A percentile compares a stretch with the other conserved stretches of the same genome.
Evolutionary conservation across 2,888 invertebrate genomes (phyloP).

Genomic region (Thera britannica): DNA sequence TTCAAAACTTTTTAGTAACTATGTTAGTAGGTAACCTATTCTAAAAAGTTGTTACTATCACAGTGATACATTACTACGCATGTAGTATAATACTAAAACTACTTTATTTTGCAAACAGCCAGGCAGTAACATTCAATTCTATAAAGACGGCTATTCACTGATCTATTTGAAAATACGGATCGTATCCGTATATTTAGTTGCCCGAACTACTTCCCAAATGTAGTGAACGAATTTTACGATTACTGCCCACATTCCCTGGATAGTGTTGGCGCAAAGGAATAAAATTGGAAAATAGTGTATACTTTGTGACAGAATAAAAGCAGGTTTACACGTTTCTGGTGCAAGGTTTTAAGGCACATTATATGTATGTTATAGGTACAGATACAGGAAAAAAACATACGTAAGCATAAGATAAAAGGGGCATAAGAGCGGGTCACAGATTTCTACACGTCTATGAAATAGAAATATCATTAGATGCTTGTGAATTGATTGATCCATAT

Average conservation of each 20-base stretch:
- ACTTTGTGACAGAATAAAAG: slow-evolving; percentile 39
- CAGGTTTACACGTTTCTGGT: slow-evolving; percentile 8
- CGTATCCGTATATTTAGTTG: slow-evolving; percentile 49
- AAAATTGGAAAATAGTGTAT: slow-evolving; percentile 60
- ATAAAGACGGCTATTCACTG: slow-evolving; percentile 45
- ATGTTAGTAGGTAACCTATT: neutral
- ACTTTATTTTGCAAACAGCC: slow-evolving; percentile 19
- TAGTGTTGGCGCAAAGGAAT: slow-evolving; percentile 65
- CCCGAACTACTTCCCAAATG: slow-evolving; percentile 65
- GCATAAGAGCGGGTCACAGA: too few species aligned
- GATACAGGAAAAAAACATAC: too few species aligned
- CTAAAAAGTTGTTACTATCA: neutral
- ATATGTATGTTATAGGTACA: too few species aligned
- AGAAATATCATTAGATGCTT: too few species aligned
- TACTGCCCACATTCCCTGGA: slow-evolving; percentile 61
- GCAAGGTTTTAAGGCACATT: slow-evolving; percentile 58
- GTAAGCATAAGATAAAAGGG: too few species aligned
- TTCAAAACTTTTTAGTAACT: neutral
- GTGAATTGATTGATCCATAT: too few species aligned
- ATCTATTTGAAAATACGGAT: slow-evolving; percentile 46
- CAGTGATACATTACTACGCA: neutral
- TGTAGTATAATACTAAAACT: neutral
- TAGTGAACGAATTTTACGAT: slow-evolving; percentile 67
- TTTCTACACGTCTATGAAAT: too few species aligned
- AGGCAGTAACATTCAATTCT: slow-evolving; percentile 42